Evolutionary conservation across 2,888 invertebrate genomes (phyloP), one percentile per base, ranked within the genome.

Genomic region (Metallyticus violacea): DNA sequence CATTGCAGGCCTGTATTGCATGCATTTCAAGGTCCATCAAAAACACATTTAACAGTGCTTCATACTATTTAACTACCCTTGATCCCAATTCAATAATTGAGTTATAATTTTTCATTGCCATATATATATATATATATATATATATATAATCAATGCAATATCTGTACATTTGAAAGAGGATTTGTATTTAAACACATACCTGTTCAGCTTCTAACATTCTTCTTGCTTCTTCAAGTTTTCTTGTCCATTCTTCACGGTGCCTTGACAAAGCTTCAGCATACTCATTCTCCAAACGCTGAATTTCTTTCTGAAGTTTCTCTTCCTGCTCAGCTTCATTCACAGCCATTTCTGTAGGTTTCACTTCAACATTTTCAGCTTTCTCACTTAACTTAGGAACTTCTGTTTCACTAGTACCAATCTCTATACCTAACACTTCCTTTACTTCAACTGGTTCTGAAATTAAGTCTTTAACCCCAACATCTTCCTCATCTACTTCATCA

Each of bases 401-500:
- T 15, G 40, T 62, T 22, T 62, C 40, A 62, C 40, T 62, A 62
- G 22, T 62, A 62, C 40, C 40, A 62, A 62, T 22, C 40, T 62
- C 40, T 62, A 9, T 62, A 15, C 40, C 40, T 62, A 62, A 62
- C 40, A 62, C 40, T 62, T 22, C 40, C 7, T 40, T 40, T 9
- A 9, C 15, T 40, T 40, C 40, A 62, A 7, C 9, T 9, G 4
- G 40, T 62, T 22, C 40, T 62, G 22, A 6, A 62, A 9, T 62
- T 62, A 62, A 62, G 22, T 30, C 76, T 87, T 77, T 76, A 26
- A 76, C n/a, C n/a, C n/a, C n/a, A n/a, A n/a, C 77, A 77, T 2
- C 22, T 29, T 9, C 28, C 25, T 22, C 62, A 25, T 79, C 79
- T 7, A 76, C 82, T 79, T 89, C 86, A 88, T 91, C 90, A 89